Conservation (phyloP, 1,140 invertebrate species). For the Bombus polaris region DNA sequence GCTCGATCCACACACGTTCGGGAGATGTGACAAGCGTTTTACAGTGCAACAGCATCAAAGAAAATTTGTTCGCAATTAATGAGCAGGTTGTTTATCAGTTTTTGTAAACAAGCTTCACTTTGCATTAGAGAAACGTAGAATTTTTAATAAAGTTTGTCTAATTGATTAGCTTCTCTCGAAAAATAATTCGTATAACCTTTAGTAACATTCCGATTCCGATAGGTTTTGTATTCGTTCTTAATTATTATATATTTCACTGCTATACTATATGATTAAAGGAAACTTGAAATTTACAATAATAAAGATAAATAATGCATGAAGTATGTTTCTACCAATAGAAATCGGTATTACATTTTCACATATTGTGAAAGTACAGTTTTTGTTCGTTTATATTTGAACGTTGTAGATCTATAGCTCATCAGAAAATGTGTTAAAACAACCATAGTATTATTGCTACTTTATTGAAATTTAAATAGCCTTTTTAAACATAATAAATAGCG, state of each 20-base stretch:
- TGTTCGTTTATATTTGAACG: not conserved
- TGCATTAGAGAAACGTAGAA: not conserved
- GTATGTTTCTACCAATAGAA: not conserved
- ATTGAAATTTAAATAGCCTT: not conserved
- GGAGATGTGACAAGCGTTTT: constrained; percentile 18
- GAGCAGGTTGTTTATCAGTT: constrained; percentile 41
- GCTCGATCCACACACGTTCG: not conserved
- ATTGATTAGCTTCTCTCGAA: not conserved
- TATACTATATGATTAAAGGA: not conserved
- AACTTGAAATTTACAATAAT: not conserved
- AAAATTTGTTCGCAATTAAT: constrained; percentile 28
- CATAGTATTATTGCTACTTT: not conserved
- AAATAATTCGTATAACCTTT: constrained; percentile 24
- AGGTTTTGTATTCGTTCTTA: not conserved
- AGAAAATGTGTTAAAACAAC: not conserved
- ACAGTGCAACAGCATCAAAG: constrained; percentile 33
- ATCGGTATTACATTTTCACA: constrained; percentile 2
- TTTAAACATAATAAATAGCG: not conserved
- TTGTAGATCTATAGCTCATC: not conserved
- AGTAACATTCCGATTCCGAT: not conserved
- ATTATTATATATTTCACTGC: constrained; percentile 5
- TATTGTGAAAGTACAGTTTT: constrained; percentile 35
- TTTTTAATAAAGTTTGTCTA: not conserved
- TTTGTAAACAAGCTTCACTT: constrained; percentile 9
- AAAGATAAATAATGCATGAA: not conserved